Conservation (phyloP, 1,140 invertebrate species). For the Macrocentrus cingulum region DNA sequence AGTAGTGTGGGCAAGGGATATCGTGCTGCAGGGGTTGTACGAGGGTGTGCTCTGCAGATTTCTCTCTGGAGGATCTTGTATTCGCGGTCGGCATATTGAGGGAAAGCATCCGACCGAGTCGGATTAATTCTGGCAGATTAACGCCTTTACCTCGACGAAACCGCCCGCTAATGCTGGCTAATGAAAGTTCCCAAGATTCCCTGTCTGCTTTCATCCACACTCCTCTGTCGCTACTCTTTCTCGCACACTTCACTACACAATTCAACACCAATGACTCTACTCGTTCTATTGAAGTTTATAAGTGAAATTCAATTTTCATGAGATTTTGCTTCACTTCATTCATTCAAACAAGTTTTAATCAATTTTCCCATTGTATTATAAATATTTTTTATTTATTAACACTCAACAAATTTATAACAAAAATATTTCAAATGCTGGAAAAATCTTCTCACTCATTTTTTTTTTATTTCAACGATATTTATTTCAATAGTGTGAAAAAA, state of each 20-base stretch:
- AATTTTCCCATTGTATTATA: too few species aligned
- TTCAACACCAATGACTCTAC: not conserved
- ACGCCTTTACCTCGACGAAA: slow-evolving; percentile 32
- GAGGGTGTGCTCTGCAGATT: slow-evolving; percentile 17
- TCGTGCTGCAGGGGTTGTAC: not conserved
- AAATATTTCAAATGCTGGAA: too few species aligned
- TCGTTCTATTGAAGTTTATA: slow-evolving; percentile 5
- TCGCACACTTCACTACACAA: slow-evolving; percentile 3
- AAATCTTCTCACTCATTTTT: too few species aligned
- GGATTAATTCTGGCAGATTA: slow-evolving; percentile 38
- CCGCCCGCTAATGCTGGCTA: slow-evolving; percentile 33
- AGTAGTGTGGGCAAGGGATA: not conserved
- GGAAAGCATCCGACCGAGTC: slow-evolving; percentile 33
- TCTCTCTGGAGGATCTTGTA: slow-evolving; percentile 12
- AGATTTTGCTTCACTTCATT: too few species aligned
- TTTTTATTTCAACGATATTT: too few species aligned
- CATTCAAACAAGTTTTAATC: too few species aligned
- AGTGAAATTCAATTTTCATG: slow-evolving; percentile 4
- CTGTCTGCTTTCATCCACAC: slow-evolving; percentile 21
- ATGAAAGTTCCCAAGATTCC: slow-evolving; percentile 33
- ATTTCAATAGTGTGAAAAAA: too few species aligned
- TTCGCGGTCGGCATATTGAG: slow-evolving; percentile 32
- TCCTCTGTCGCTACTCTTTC: slow-evolving; percentile 4
- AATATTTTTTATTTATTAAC: too few species aligned
- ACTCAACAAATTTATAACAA: too few species aligned